Percentiles rank a stretch among this genome's conserved stretches.
Conservation (phyloP, 2,888 invertebrate species). For the Eulithis testata region DNA sequence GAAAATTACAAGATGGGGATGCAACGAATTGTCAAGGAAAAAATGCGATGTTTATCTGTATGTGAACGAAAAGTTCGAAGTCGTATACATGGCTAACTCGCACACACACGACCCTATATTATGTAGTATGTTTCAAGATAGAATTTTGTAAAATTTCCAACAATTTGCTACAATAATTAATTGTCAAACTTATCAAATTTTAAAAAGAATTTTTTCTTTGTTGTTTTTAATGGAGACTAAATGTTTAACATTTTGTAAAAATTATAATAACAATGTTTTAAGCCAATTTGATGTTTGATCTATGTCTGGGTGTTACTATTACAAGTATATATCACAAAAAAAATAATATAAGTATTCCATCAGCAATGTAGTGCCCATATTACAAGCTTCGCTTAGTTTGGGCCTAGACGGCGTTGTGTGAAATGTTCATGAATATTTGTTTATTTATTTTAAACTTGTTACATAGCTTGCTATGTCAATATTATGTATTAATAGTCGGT, state of each 20-base stretch:
- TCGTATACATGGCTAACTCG: slow-evolving; percentile 57
- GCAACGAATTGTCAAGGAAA: slow-evolving; percentile 60
- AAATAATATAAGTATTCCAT: too few relatives aligned
- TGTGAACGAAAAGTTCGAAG: slow-evolving; percentile 67
- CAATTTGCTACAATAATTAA: background rate
- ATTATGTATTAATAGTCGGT: too few relatives aligned
- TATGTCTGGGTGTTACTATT: too few relatives aligned
- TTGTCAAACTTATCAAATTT: background rate
- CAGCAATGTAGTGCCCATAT: too few relatives aligned
- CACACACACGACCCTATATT: slow-evolving; percentile 70
- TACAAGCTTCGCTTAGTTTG: too few relatives aligned
- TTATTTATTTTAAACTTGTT: too few relatives aligned
- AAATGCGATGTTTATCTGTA: slow-evolving; percentile 67
- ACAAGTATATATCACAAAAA: too few relatives aligned
- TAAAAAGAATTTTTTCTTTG: background rate
- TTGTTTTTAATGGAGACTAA: background rate
- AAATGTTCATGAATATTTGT: too few relatives aligned
- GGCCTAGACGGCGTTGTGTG: too few relatives aligned
- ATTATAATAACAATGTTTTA: too few relatives aligned
- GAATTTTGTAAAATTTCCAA: slow-evolving; percentile 47
- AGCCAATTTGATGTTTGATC: too few relatives aligned
- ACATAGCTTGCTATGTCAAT: too few relatives aligned
- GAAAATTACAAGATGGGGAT: slow-evolving; percentile 62
- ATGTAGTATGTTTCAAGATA: slow-evolving; percentile 64
- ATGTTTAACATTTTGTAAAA: background rate